phyloP scores from a whole-genome alignment of 2,888 invertebrate genomes.

The Limenitis camilla region DNA sequence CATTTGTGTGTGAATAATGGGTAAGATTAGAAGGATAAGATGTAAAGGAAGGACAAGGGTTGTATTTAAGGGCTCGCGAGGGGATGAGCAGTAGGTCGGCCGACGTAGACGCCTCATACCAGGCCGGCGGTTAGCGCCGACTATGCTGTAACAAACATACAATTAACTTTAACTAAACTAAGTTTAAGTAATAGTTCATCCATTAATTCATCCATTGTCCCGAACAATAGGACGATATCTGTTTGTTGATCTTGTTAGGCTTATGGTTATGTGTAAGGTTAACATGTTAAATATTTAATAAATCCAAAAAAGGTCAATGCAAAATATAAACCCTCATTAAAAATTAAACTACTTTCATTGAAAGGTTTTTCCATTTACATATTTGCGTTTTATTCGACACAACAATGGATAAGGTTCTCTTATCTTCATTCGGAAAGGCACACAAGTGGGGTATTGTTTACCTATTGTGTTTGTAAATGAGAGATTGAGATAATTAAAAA shows the following conservation, averaged over 20 bases:
- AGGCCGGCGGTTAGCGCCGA: constrained; percentile 33
- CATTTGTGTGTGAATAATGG: constrained; percentile 48
- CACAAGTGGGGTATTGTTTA: constrained; percentile 26
- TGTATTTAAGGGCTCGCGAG: constrained; percentile 49
- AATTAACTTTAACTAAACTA: constrained; percentile 6
- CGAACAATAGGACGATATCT: no score
- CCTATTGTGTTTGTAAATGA: no score
- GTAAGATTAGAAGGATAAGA: constrained; percentile 37
- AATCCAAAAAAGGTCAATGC: no score
- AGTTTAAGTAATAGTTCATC: neutral
- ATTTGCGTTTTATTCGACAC: no score
- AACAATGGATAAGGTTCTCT: no score
- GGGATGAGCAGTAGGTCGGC: constrained; percentile 48
- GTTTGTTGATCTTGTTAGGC: no score
- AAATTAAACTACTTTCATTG: no score
- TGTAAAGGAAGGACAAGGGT: constrained; percentile 38
- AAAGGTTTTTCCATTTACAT: no score
- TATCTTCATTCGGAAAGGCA: constrained; percentile 54
- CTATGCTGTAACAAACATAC: constrained; percentile 28
- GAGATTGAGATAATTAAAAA: no score
- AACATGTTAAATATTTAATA: no score
- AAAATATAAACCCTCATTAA: neutral
- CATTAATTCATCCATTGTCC: no score
- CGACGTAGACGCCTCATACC: constrained; percentile 62
- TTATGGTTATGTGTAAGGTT: no score